Evolutionary conservation across 2,888 invertebrate genomes (phyloP).

Genomic region (Xanthorhoe spadicearia): DNA sequence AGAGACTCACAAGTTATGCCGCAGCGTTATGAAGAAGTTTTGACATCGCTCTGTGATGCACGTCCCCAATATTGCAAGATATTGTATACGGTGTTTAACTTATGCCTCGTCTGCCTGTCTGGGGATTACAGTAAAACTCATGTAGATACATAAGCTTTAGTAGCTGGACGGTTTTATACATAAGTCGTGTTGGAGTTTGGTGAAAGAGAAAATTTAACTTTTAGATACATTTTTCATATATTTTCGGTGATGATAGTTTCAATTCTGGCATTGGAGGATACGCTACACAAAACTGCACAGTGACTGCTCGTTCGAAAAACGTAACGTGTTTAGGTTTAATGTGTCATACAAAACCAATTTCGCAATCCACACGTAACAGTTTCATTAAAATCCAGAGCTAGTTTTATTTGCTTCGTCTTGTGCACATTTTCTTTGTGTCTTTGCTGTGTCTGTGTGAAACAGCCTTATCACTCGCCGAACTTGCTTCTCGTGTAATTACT

Average conservation of each 20-base stretch:
- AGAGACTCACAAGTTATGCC: not conserved
- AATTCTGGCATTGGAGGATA: too few species aligned
- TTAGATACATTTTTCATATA: too few species aligned
- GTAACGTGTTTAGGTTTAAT: not conserved
- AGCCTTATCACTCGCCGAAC: slow-evolving; percentile 54
- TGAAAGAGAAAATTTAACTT: too few species aligned
- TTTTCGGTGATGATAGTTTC: too few species aligned
- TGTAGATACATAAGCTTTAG: slow-evolving; percentile 10
- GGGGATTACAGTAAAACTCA: slow-evolving; percentile 16
- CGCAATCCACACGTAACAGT: not conserved
- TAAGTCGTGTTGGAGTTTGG: not conserved
- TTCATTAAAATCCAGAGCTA: not conserved
- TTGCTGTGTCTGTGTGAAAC: slow-evolving; percentile 14
- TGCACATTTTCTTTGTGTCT: not conserved
- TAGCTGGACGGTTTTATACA: not conserved
- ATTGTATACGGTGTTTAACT: slow-evolving; percentile 1
- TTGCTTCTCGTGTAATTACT: slow-evolving; percentile 80
- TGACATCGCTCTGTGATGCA: not conserved
- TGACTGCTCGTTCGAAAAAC: too few species aligned
- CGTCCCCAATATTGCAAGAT: slow-evolving; percentile 6
- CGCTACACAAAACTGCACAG: too few species aligned
- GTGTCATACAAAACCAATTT: not conserved
- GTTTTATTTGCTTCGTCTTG: slow-evolving; percentile 1
- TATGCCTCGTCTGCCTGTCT: not conserved
- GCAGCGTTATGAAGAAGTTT: not conserved